Base-by-base conservation (phyloP, 2,888 invertebrate species). In the Fragum fragum region DNA sequence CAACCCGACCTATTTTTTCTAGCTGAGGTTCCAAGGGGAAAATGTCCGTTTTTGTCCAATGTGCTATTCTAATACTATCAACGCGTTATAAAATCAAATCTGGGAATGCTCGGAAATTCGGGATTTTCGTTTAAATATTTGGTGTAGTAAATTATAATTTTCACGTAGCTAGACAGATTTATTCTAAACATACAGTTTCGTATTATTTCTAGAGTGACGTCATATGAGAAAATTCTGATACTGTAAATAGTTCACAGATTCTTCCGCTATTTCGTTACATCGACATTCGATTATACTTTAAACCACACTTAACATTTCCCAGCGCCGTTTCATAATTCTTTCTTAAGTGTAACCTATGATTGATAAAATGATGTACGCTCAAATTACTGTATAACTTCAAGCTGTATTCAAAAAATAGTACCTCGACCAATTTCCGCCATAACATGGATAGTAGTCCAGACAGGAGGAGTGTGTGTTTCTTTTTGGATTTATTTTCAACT, bases 141-240 rank as follows among this genome's bases (percentile, higher is more conserved):
- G 39, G 6, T 39, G 39, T 14, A 39, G 14, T 39, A 39, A 6
- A 39, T 14, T 6, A 39, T 9, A 9, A 39, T 39, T 39, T 39
- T 39, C 39, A n/a, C n/a, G n/a, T n/a, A n/a, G n/a, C n/a, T n/a
- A n/a, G n/a, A n/a, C n/a, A n/a, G n/a, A n/a, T n/a, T n/a, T n/a
- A n/a, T n/a, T n/a, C n/a, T n/a, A n/a, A n/a, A n/a, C n/a, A n/a
- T n/a, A n/a, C n/a, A n/a, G n/a, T n/a, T n/a, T n/a, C 14, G 39
- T 39, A 9, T 39, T 14, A 39, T 47, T 14, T 47, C 47, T 47
- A 5, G 23, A 16, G n/a, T 66, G 66, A 66, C 66, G 66, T 66
- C 66, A 66, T 36, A 66, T 66, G 66, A 23, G 66, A 66, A 66
- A 66, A 66, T 66, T 66, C 42, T 66, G 66, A 66, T 66, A 66